Percentiles rank a stretch among this genome's conserved stretches.
Evolutionary conservation across 2,797 vertebrate species (phyloP).

Genomic region (Dendrocincla tyrannina): DNA sequence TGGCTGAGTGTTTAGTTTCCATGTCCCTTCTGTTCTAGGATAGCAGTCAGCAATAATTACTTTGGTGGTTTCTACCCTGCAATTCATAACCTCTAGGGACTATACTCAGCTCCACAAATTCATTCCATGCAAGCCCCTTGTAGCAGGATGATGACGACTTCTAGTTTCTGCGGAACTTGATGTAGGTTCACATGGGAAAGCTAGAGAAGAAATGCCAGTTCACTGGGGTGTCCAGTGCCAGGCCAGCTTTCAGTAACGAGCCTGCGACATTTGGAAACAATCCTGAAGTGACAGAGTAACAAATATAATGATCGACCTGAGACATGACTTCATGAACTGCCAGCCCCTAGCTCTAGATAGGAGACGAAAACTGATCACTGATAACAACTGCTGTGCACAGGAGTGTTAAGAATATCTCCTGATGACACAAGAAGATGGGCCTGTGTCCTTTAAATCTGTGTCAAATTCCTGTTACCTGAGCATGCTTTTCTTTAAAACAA

Average conservation of each 20-base stretch:
- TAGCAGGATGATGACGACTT: neutral
- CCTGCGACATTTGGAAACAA: neutral
- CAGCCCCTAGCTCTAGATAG: neutral
- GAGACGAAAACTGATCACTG: neutral
- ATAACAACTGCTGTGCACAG: neutral
- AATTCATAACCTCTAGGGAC: slow-evolving; percentile 34
- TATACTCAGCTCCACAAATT: slow-evolving; percentile 31
- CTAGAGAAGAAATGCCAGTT: neutral
- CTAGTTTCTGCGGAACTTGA: neutral
- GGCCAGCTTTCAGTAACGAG: neutral
- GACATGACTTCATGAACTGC: neutral
- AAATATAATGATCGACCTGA: neutral
- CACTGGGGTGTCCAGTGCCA: neutral
- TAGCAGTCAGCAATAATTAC: slow-evolving; percentile 53
- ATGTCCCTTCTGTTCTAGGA: slow-evolving; percentile 28
- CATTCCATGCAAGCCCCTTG: neutral
- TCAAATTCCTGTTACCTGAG: neutral
- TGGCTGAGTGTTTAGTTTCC: slow-evolving; percentile 53
- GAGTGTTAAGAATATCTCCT: neutral
- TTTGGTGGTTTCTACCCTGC: slow-evolving; percentile 50
- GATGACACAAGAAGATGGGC: neutral
- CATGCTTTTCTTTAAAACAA: neutral
- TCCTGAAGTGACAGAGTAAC: neutral
- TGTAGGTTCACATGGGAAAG: slow-evolving; percentile 26
- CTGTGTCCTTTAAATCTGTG: neutral